Evolutionary conservation across 2,113 vertebrate species (phyloP).

Genomic region (Marmota monax): DNA sequence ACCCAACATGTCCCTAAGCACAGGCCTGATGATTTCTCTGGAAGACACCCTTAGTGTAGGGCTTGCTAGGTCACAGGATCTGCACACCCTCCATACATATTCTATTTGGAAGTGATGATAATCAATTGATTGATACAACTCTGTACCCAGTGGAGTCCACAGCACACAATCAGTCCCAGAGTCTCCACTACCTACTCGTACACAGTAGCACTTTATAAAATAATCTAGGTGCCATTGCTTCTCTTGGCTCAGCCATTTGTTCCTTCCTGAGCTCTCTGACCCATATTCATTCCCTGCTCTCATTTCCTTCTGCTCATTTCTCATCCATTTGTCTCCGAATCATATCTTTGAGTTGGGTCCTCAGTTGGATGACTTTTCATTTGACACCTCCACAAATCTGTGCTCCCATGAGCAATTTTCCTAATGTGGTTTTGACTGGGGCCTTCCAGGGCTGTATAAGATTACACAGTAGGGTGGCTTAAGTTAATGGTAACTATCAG

Average conservation of each 20-base stretch:
- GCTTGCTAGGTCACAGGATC: not conserved
- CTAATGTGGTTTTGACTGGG: accelerated
- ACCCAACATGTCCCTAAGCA: not conserved
- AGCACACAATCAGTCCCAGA: not conserved
- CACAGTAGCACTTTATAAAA: too few species aligned
- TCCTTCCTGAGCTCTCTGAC: not conserved
- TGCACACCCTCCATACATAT: not conserved
- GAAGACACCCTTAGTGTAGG: not conserved
- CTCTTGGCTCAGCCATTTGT: not conserved
- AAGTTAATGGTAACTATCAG: not conserved
- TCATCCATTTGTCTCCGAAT: not conserved
- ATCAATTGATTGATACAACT: too few species aligned
- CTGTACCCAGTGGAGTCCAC: not conserved
- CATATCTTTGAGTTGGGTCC: not conserved
- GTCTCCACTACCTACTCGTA: not conserved
- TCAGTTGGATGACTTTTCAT: not conserved
- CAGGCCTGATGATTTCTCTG: not conserved
- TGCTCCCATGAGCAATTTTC: not conserved
- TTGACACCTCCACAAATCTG: not conserved
- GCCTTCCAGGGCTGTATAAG: too few species aligned
- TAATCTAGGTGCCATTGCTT: not conserved
- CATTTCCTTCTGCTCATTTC: not conserved
- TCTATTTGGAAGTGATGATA: too few species aligned
- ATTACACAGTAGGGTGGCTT: not conserved
- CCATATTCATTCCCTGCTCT: too few species aligned